These are phyloP conservation scores for Sinocyclocheilus anophthalmus DNA, from an alignment of 2,113 vertebrate genomes.

Conservation along the genomic window DNA sequence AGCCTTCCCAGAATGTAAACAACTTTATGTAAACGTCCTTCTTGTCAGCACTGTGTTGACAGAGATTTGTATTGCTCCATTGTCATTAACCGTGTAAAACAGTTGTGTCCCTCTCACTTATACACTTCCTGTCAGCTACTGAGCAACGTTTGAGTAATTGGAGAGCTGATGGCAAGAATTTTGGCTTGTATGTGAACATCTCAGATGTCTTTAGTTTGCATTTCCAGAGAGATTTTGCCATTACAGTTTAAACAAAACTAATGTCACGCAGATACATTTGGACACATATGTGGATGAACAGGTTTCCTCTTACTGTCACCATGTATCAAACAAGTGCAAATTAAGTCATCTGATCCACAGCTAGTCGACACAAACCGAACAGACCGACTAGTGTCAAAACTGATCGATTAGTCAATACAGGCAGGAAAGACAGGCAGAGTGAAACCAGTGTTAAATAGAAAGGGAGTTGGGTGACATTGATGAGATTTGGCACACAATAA, in stretches of 20 bases:
- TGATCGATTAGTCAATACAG: not conserved
- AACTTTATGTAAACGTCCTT: not conserved
- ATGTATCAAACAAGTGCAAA: not conserved
- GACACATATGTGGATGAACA: not conserved
- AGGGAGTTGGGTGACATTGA: not conserved
- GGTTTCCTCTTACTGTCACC: not conserved
- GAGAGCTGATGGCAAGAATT: not conserved
- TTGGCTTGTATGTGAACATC: not conserved
- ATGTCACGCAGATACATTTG: not conserved
- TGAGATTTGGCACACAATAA: not conserved
- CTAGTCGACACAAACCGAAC: not conserved
- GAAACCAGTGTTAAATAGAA: slow-evolving; percentile 17
- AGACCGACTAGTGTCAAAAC: not conserved
- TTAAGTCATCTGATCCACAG: not conserved
- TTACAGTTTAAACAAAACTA: not conserved
- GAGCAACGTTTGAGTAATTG: not conserved
- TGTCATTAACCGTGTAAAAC: not conserved
- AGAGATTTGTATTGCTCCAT: not conserved
- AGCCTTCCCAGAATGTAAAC: not conserved
- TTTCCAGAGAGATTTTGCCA: too few relatives aligned
- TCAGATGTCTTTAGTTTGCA: not conserved
- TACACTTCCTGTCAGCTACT: not conserved
- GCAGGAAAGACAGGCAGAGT: not conserved
- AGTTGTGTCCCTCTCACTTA: not conserved
- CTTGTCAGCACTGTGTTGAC: not conserved